Percentiles rank a stretch among this genome's conserved stretches.
Conservation (phyloP, 2,113 vertebrate genomes). For the Riparia riparia region DNA sequence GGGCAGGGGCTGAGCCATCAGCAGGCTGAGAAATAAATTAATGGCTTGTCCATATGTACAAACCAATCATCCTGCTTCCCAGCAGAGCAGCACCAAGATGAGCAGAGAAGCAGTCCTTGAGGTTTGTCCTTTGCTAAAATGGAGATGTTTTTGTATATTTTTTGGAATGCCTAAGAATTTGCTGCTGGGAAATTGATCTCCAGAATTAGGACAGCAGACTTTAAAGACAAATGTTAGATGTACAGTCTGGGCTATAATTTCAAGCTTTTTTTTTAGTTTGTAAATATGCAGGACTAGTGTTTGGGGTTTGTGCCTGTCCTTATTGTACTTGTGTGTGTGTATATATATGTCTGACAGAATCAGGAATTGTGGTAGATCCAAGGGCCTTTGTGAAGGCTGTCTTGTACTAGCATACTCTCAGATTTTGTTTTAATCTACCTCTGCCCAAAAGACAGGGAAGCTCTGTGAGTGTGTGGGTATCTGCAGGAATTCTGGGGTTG, state of each 20-base stretch:
- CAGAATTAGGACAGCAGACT: background rate
- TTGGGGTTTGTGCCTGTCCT: background rate
- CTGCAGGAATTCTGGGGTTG: background rate
- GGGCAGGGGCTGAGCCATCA: slow-evolving; percentile 50
- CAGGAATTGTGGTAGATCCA: background rate
- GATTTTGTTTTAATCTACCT: background rate
- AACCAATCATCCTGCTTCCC: background rate
- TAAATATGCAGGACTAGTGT: background rate
- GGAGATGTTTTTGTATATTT: background rate
- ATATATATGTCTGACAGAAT: background rate
- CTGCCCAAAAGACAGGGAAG: background rate
- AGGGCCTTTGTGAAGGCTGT: background rate
- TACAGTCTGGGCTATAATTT: background rate
- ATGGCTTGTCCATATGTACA: background rate
- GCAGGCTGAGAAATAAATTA: slow-evolving; percentile 30
- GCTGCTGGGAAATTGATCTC: slow-evolving; percentile 38
- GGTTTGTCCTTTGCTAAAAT: background rate
- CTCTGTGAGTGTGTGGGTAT: accelerated
- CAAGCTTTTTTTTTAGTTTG: background rate
- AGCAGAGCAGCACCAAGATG: background rate
- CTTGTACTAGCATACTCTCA: background rate
- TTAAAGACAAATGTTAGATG: background rate
- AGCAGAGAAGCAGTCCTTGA: background rate
- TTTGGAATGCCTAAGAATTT: background rate
- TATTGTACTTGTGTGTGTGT: background rate